Base-by-base conservation (phyloP, 2,797 vertebrate species). In the Acanthurus tractus region DNA sequence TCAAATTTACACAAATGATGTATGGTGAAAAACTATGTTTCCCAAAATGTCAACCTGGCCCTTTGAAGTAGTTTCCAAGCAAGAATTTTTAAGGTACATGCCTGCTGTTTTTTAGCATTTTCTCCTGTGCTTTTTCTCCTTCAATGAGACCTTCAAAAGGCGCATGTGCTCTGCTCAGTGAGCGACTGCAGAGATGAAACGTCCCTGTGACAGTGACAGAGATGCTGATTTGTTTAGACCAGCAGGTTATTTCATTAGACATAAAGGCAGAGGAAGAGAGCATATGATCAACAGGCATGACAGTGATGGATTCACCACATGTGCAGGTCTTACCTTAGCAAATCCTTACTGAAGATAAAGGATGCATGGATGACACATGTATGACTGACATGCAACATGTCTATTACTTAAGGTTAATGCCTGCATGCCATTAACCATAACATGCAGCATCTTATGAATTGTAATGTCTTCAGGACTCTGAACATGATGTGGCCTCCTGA, bases 161-260 rank as follows among this genome's bases (percentile, higher is more conserved):
- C 64, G 15, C 62, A 69, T 68, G 57, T 48, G 50, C 29, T 50
- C 50, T 38, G 40, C 68, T 64, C 38, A 7, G 38, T 23, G 72
- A 76, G 75, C 3, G 13, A 15, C 57, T 36, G 38, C 72, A 44
- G 23, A 59, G 67, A 81, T 56, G 65, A 83, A 80, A 68, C 52
- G 49, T 53, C 48, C n/a, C 65, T 38, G 52, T 86, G 83, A 86
- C 89, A 88, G 70, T 90, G 89, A 94, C 86, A 63, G 72, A 91
- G 70, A 87, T 48, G 84, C 68, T 81, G 78, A 90, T 93, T 87
- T 84, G 89, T 89, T 89, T 76, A 84, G 84, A 78, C 74, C 78
- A 82, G 85, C 85, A 79, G 89, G 76, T 87, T 86, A 87, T 93
- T 92, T 93, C 78, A 94, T 91, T 88, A 92, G 73, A 91, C 11